Evolutionary conservation across 2,888 invertebrate genomes (phyloP).

Genomic region (Erebia palarica): DNA sequence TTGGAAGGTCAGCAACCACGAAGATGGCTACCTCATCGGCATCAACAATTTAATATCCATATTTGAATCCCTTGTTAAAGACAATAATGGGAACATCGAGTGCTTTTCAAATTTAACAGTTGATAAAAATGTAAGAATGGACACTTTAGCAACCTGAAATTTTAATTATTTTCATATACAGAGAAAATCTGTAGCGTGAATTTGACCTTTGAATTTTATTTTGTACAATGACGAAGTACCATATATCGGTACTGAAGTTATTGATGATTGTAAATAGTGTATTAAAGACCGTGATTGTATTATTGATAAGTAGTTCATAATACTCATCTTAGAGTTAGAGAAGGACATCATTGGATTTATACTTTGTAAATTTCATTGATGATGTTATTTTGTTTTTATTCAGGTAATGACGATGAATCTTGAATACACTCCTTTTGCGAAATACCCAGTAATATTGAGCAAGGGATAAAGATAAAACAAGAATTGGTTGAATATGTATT

Average conservation of each 20-base stretch:
- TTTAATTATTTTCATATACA: constrained; percentile 41
- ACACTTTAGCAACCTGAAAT: constrained; percentile 73
- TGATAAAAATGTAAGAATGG: constrained; percentile 68
- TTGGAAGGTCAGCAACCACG: constrained; percentile 98
- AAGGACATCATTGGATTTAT: constrained; percentile 21
- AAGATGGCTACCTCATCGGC: constrained; percentile 97
- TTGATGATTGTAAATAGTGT: constrained; percentile 70
- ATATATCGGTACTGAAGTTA: constrained; percentile 42
- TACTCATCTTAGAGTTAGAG: constrained; percentile 64
- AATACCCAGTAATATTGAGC: not conserved
- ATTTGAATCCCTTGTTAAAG: constrained; percentile 85
- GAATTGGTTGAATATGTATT: not conserved
- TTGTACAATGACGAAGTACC: constrained; percentile 45
- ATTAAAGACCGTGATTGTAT: constrained; percentile 56
- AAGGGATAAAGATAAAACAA: not conserved
- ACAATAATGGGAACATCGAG: constrained; percentile 71
- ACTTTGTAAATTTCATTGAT: constrained; percentile 17
- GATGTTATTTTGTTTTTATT: not conserved
- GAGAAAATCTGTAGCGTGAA: constrained; percentile 38
- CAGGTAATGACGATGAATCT: not conserved
- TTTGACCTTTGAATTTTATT: constrained; percentile 31
- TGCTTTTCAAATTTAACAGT: constrained; percentile 61
- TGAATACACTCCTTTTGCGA: not conserved
- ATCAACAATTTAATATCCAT: constrained; percentile 94
- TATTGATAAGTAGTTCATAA: constrained; percentile 63